These are phyloP conservation scores for Rhysida immarginata DNA, from an alignment of 1,140 invertebrate species.

Conservation along the genomic window DNA sequence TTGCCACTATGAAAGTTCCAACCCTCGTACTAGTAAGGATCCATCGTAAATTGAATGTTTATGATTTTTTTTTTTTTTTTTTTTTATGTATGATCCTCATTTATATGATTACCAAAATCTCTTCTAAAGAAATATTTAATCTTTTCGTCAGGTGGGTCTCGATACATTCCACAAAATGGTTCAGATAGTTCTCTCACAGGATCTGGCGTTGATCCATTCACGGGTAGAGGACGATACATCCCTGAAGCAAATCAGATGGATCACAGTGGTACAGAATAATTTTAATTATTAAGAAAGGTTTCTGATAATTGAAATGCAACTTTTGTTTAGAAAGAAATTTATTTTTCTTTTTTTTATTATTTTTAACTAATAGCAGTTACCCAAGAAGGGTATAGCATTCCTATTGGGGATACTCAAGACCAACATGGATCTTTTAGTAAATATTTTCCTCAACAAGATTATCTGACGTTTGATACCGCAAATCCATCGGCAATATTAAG, in stretches of 20 bases:
- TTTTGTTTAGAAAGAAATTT: too few species aligned
- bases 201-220: constrained; percentile 25
- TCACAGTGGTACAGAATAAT: too few species aligned
- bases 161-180: too few species aligned
- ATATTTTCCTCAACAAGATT: constrained; percentile 33
- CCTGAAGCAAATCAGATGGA: too few species aligned
- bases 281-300: too few species aligned
- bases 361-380: background rate
- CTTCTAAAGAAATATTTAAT: too few species aligned
- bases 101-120: too few species aligned
- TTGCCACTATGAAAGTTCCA: too few species aligned
- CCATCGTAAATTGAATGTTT: constrained; percentile 3
- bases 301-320: too few species aligned
- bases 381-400: constrained; percentile 6
- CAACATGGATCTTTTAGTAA: background rate
- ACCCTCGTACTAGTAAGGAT: background rate
- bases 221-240: constrained; percentile 54
- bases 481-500: constrained; percentile 42
- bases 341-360: background rate
- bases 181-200: too few species aligned
- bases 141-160: constrained; percentile 30
- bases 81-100: constrained; percentile 13
- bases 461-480: constrained; percentile 47
- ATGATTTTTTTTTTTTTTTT: too few species aligned
- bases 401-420: constrained; percentile 11